Evolutionary conservation across 2,113 vertebrate species (phyloP).

Genomic region (Taxidea taxus): DNA sequence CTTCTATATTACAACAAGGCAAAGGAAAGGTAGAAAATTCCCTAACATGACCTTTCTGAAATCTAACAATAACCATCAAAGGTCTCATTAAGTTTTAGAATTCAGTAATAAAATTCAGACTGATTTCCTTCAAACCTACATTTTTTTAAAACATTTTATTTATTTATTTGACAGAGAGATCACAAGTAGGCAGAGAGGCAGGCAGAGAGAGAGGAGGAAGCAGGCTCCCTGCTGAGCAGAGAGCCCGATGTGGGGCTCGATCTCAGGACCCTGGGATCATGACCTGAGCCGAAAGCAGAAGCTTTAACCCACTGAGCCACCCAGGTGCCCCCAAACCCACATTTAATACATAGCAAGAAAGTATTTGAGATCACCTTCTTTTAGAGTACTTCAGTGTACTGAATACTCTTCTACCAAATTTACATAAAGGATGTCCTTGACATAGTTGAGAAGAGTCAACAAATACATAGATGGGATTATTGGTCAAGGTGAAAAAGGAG

Average conservation of each 20-base stretch:
- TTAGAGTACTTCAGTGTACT: background rate
- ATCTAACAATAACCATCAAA: background rate
- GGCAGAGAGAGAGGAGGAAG: too few species aligned
- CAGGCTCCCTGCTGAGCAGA: too few species aligned
- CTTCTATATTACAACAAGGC: background rate
- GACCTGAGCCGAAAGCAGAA: too few species aligned
- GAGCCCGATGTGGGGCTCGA: too few species aligned
- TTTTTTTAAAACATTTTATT: too few species aligned
- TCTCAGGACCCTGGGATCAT: too few species aligned
- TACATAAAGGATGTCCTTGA: background rate
- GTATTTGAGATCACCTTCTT: background rate
- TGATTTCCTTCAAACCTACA: background rate
- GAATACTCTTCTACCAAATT: background rate
- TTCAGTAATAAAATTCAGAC: background rate
- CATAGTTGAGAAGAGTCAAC: background rate
- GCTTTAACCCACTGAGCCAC: too few species aligned
- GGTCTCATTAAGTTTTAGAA: constrained; percentile 17
- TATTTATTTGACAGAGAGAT: too few species aligned
- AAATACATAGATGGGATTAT: background rate
- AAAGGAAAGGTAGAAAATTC: background rate
- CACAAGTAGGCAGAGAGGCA: too few species aligned
- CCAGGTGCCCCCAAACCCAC: too few species aligned
- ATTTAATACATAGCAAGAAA: background rate
- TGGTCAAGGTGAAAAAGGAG: background rate
- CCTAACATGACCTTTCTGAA: background rate